Percentiles rank a stretch among this genome's conserved stretches.
Conservation (phyloP, 2,113 vertebrate species). For the Budorcas taxicolor region DNA sequence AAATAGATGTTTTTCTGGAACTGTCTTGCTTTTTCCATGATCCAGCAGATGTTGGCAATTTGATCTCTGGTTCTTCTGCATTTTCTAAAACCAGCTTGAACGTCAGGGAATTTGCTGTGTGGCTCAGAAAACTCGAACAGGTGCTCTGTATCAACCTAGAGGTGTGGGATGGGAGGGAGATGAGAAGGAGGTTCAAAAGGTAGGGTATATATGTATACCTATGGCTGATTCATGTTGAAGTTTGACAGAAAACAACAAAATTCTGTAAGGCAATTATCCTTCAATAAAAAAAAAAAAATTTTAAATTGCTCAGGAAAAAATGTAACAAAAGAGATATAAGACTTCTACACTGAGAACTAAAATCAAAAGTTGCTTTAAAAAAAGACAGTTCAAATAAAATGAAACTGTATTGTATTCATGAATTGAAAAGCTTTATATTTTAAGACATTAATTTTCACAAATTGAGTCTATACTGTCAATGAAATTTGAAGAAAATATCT, state of each 20-base stretch:
- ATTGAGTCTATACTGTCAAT: background rate
- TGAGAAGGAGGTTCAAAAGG: background rate
- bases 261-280: background rate
- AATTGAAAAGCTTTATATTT: background rate
- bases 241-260: background rate
- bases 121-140: background rate
- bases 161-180: background rate
- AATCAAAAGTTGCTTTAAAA: background rate
- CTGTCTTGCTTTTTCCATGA: too few relatives aligned
- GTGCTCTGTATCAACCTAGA: rapidly evolving
- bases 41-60: too few relatives aligned
- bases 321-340: background rate
- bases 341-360: background rate
- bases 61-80: too few relatives aligned
- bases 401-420: background rate
- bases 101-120: background rate
- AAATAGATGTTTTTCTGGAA: too few relatives aligned
- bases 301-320: background rate
- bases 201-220: background rate
- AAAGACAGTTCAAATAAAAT: background rate
- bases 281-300: background rate
- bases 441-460: background rate
- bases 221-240: background rate
- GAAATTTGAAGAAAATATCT: background rate
- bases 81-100: too few relatives aligned